phyloP scores from a whole-genome alignment of 2,888 invertebrate species.

The Acleris sparsana region DNA sequence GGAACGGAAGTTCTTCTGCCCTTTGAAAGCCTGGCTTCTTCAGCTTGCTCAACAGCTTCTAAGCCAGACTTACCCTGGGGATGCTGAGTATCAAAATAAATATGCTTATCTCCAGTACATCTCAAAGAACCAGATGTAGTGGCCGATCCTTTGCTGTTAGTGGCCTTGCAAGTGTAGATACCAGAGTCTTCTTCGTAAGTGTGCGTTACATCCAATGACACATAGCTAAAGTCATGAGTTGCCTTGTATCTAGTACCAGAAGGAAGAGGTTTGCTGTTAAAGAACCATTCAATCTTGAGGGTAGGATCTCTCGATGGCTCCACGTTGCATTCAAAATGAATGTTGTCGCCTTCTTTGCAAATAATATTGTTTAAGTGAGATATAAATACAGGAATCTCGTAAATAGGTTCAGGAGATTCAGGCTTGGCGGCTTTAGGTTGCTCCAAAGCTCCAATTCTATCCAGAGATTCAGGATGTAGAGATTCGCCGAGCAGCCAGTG shows the following conservation, averaged over 20 bases:
- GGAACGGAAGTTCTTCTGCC: conserved; percentile 87
- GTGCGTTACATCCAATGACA: conserved; percentile 94
- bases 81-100: conserved; percentile 95
- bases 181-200: conserved; percentile 97
- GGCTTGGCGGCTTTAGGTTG: conserved; percentile 87
- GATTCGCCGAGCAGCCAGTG: conserved; percentile 95
- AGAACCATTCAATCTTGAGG: conserved; percentile 96
- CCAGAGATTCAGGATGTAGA: conserved; percentile 94
- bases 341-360: conserved; percentile 93
- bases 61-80: conserved; percentile 96
- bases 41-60: conserved; percentile 94
- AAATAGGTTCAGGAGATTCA: conserved; percentile 89
- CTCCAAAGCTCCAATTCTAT: conserved; percentile 93
- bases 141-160: conserved; percentile 94
- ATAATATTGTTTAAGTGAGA: conserved; percentile 95
- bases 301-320: conserved; percentile 96
- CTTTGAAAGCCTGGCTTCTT: conserved; percentile 90
- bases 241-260: conserved; percentile 95
- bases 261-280: conserved; percentile 94
- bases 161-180: conserved; percentile 94
- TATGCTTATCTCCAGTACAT: conserved; percentile 90
- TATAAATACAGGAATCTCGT: conserved; percentile 94
- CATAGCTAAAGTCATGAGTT: conserved; percentile 97
- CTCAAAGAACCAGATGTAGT: conserved; percentile 94
- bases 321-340: conserved; percentile 95